A percentile compares a stretch with the other conserved stretches of the same genome.
Evolutionary conservation across 2,113 vertebrate species (phyloP).

Genomic region (Catharus fuscescens): DNA sequence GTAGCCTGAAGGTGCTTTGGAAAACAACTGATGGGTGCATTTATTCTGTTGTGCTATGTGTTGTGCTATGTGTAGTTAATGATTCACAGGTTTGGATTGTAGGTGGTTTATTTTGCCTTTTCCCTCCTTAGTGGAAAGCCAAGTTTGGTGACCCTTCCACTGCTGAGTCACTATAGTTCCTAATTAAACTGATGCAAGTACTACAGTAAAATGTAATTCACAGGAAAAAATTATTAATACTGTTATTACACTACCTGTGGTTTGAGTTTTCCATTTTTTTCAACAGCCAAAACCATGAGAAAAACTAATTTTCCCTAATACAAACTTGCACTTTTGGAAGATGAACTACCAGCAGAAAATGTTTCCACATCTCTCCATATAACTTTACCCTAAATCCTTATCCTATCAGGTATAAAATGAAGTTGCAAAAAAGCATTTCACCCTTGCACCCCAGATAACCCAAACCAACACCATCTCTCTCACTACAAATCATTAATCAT

Average conservation of each 20-base stretch:
- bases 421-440: not conserved
- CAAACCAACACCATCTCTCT: not conserved
- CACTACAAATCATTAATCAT: accelerated
- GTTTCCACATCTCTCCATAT: not conserved
- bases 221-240: too few species aligned
- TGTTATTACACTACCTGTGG: too few species aligned
- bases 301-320: not conserved
- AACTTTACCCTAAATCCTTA: not conserved
- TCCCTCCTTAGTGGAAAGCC: not conserved
- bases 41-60: too few species aligned
- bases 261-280: too few species aligned
- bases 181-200: too few species aligned
- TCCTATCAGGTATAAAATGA: not conserved
- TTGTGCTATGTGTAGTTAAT: too few species aligned
- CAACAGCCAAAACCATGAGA: not conserved
- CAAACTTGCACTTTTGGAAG: not conserved
- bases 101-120: not conserved
- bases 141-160: not conserved
- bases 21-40: too few species aligned
- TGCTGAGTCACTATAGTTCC: not conserved
- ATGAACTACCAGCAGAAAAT: not conserved
- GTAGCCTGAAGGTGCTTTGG: too few species aligned
- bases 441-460: not conserved
- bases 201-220: too few species aligned
- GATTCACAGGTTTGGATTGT: not conserved